Percentiles rank a stretch among this genome's conserved stretches.
Evolutionary conservation across 2,113 vertebrate genomes (phyloP).

Genomic region (Bujurquina vittata): DNA sequence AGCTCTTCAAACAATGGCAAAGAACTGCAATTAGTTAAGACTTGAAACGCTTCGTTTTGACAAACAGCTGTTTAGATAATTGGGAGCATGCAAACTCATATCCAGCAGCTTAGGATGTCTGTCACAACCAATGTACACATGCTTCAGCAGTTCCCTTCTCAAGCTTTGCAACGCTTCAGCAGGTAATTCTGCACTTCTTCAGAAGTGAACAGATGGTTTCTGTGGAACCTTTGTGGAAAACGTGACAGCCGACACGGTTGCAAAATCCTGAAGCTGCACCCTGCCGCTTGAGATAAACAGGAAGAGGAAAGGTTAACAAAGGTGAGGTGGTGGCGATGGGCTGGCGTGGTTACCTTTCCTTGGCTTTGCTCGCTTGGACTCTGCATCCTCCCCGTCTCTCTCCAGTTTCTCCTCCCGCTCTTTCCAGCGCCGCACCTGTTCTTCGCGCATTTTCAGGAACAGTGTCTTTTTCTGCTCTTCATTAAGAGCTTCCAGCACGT

Average conservation of each 20-base stretch:
- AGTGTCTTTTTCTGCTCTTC: constrained; percentile 85
- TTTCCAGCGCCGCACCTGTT: constrained; percentile 84
- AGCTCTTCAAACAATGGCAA: background rate
- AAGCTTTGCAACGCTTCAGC: constrained; percentile 1
- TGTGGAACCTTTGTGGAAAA: background rate
- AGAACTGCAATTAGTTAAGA: constrained; percentile 18
- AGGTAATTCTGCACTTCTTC: background rate
- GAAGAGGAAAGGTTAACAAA: constrained; percentile 1
- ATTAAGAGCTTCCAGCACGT: constrained; percentile 80
- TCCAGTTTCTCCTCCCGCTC: constrained; percentile 81
- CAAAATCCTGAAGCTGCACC: constrained; percentile 37
- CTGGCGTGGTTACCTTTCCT: constrained; percentile 72
- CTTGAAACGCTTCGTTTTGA: background rate
- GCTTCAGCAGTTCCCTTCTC: constrained; percentile 7
- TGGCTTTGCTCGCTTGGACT: constrained; percentile 56
- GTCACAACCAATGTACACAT: constrained; percentile 14
- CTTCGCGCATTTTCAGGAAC: constrained; percentile 85
- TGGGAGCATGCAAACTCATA: background rate
- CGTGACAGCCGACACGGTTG: background rate
- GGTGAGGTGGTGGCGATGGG: background rate
- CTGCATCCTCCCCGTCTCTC: constrained; percentile 44
- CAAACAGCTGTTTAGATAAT: constrained; percentile 53
- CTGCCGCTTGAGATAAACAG: background rate
- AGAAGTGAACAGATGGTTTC: background rate
- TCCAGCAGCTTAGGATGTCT: constrained; percentile 23